Evolutionary conservation across 2,113 vertebrate genomes (phyloP).

Genomic region (Stomatorhinus ivindoensis): DNA sequence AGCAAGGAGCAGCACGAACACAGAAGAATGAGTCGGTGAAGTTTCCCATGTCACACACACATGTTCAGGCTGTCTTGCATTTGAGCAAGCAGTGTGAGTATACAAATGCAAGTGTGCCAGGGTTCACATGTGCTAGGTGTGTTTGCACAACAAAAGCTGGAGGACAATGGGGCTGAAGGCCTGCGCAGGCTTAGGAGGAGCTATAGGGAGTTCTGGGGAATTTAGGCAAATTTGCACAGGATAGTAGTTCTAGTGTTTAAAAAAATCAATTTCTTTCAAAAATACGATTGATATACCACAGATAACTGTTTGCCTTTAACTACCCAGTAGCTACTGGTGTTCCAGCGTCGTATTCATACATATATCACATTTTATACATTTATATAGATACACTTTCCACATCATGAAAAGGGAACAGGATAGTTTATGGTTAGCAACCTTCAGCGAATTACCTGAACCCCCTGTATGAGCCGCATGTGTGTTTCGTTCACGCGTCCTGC

Average conservation of each 20-base stretch:
- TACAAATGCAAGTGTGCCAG: too few species aligned
- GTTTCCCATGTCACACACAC: too few species aligned
- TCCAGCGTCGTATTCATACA: slow-evolving; percentile 62
- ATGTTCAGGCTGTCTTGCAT: too few species aligned
- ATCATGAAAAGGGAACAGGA: slow-evolving; percentile 29
- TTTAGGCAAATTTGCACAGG: too few species aligned
- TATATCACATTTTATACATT: slow-evolving; percentile 58
- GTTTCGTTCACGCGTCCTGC: slow-evolving; percentile 36
- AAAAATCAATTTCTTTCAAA: slow-evolving; percentile 41
- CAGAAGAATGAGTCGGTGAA: slow-evolving; percentile 6
- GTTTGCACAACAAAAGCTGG: too few species aligned
- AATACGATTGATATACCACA: slow-evolving; percentile 41
- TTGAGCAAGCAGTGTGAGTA: too few species aligned
- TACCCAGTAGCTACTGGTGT: slow-evolving; percentile 62
- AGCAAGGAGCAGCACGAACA: slow-evolving; percentile 33
- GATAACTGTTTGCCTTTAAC: slow-evolving; percentile 67
- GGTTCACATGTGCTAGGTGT: too few species aligned
- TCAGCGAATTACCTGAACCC: slow-evolving; percentile 54
- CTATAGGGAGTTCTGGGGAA: too few species aligned
- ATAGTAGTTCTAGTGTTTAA: too few species aligned
- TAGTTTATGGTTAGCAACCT: slow-evolving; percentile 50
- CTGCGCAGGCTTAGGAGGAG: too few species aligned
- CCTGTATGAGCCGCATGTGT: slow-evolving; percentile 55
- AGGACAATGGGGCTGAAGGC: too few species aligned
- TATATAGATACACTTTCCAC: slow-evolving; percentile 52